phyloP scores from a whole-genome alignment of 2,113 vertebrate genomes.

The Phocoena phocoena region DNA sequence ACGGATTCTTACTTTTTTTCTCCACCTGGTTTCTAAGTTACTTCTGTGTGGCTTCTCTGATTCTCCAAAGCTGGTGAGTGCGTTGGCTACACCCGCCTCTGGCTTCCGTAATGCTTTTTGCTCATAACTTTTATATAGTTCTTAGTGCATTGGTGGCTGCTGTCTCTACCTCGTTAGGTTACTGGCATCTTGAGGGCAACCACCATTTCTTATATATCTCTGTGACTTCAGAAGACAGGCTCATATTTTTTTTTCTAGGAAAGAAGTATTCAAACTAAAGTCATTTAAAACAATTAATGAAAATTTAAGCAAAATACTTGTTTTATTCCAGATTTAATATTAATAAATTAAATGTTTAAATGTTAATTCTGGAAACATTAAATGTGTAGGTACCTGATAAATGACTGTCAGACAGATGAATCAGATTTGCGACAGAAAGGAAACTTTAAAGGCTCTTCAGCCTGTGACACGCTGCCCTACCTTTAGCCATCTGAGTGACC shows the following conservation, averaged over 20 bases:
- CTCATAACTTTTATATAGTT: background rate
- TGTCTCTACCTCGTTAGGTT: background rate
- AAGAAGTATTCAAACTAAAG: background rate
- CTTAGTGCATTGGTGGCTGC: background rate
- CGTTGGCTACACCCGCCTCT: fast-evolving
- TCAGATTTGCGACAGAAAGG: background rate
- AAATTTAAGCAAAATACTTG: background rate
- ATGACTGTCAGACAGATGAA: background rate
- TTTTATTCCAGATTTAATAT: background rate
- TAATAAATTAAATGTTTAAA: background rate
- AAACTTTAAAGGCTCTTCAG: background rate
- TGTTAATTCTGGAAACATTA: background rate
- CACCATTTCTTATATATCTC: background rate
- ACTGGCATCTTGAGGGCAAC: background rate
- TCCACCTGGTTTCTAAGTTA: background rate
- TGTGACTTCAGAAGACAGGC: background rate
- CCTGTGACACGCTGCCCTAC: background rate
- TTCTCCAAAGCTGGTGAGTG: background rate
- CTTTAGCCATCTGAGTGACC: background rate
- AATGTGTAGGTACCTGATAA: background rate
- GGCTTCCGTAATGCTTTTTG: background rate
- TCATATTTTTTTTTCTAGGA: background rate
- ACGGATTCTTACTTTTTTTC: background rate
- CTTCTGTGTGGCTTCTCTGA: background rate
- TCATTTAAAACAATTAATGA: slow-evolving; percentile 7